Evolutionary conservation across 2,113 vertebrate genomes (phyloP).

Genomic region (Neotoma lepida): DNA sequence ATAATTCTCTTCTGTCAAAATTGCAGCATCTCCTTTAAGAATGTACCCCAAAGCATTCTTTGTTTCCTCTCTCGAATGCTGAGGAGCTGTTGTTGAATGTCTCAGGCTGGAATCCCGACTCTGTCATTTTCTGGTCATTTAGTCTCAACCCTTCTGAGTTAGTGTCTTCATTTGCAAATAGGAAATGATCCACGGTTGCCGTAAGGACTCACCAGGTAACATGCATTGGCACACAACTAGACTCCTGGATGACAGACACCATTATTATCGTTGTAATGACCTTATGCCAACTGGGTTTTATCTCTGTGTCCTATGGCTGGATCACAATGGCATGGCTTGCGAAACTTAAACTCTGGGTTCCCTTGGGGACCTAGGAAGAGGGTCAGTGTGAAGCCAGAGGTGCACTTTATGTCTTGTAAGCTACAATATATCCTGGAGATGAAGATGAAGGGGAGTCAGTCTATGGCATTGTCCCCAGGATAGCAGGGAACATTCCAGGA

Average conservation of each 20-base stretch:
- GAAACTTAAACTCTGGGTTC: constrained; percentile 2
- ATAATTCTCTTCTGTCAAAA: constrained; percentile 44
- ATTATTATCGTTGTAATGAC: background rate
- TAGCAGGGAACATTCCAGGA: background rate
- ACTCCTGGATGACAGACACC: too few relatives aligned
- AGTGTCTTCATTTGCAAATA: background rate
- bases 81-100: background rate
- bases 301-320: too few relatives aligned
- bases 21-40: background rate
- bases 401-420: fast-evolving
- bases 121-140: background rate
- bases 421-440: background rate
- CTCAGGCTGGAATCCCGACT: background rate
- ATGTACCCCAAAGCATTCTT: background rate
- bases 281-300: background rate
- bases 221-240: too few relatives aligned
- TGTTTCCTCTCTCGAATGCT: constrained; percentile 3
- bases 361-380: background rate
- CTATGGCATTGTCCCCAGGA: background rate
- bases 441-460: background rate
- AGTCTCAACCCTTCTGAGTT: background rate
- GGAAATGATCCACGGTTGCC: too few relatives aligned
- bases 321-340: background rate
- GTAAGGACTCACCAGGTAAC: background rate
- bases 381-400: background rate